Conservation (phyloP, 2,888 invertebrate species). For the Sarcophaga variegata region DNA sequence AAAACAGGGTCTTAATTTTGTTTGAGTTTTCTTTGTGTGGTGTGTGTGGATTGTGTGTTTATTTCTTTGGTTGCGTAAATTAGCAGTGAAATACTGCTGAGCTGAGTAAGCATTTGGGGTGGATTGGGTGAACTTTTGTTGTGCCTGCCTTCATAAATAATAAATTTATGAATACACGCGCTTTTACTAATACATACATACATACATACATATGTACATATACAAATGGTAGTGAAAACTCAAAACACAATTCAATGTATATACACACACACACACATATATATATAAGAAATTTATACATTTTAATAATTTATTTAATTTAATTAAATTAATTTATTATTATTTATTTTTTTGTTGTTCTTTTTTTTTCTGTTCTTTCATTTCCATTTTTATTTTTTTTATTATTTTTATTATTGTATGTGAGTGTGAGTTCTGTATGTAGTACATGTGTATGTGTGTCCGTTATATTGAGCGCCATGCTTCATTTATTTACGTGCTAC, state of each 20-base stretch:
- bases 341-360: constrained; percentile 71
- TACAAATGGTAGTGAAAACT: neutral
- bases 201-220: constrained; percentile 18
- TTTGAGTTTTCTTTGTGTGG: constrained; percentile 1
- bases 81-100: constrained; percentile 34
- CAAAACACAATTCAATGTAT: neutral
- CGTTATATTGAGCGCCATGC: constrained; percentile 56
- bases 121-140: constrained; percentile 58
- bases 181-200: constrained; percentile 36
- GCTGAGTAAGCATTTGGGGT: constrained; percentile 46
- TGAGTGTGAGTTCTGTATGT: constrained; percentile 5
- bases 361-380: constrained; percentile 61
- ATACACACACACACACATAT: constrained; percentile 32
- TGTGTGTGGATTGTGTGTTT: neutral
- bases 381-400: constrained; percentile 38
- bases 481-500: constrained; percentile 67
- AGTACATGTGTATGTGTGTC: neutral
- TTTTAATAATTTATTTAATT: constrained; percentile 75
- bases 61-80: constrained; percentile 10
- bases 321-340: constrained; percentile 80
- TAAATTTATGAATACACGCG: constrained; percentile 68
- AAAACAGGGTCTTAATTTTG: neutral
- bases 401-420: neutral
- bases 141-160: constrained; percentile 61
- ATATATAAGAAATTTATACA: constrained; percentile 27